Base-by-base conservation (phyloP, 2,797 vertebrate genomes). In the Melanotaenia boesemani region DNA sequence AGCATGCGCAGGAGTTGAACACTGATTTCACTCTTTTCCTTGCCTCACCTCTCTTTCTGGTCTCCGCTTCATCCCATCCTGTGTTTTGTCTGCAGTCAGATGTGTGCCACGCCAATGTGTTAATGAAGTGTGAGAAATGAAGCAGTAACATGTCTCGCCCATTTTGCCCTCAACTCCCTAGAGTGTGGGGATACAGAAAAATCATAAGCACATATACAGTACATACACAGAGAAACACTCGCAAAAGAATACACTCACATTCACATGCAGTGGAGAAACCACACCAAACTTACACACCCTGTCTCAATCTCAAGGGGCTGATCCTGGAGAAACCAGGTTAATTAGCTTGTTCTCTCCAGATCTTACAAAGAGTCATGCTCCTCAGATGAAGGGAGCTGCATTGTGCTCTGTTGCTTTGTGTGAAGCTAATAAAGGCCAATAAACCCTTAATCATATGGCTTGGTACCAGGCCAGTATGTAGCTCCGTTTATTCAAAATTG, bases 121-220 rank as follows among this genome's bases (percentile, higher is more conserved):
- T 97, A 97, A 97, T 96, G 95, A 96, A 96, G 96, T 97, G 95
- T 94, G 95, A 96, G 96, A 95, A 96, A 94, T 94, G 94, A 92
- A 89, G 95, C 95, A 94, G 94, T 93, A 93, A 94, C 94, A 94
- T 77, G 91, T 95, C 95, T 95, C 91, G 88, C 85, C 89, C 83
- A 75, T 86, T 96, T 96, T 93, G 82, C 80, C 84, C 79, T 75
- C 50, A 30, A 54, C 81, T 87, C 90, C 85, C 84, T 2, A 65
- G 83, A 80, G 86, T 48, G 76, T 28, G 67, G 62, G 68, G 71
- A 72, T 74, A 70, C 62, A 81, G 64, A 67, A 55, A 12, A 69
- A 59, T 46, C 32, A 62, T 75, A 44, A n/a, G 6, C 37, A 22
- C 52, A 34, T 34, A 30, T 30, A 30, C 28, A 30, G 28, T 30